Evolutionary conservation across 2,888 invertebrate genomes (phyloP), one percentile per base, ranked within the genome.

Genomic region (Rhogogaster chlorosoma): DNA sequence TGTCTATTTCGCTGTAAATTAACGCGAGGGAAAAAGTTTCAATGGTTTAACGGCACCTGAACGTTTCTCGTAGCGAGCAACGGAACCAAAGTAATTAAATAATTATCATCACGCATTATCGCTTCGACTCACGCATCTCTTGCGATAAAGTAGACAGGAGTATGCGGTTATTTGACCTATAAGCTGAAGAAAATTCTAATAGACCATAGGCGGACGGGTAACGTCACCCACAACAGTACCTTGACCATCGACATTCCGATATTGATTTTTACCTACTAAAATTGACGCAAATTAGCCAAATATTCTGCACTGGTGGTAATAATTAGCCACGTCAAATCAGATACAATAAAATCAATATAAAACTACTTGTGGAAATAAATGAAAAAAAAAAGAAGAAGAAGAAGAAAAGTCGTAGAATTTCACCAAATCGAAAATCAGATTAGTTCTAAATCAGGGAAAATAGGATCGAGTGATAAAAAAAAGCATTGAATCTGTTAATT

Each of bases 41-140:
- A 22, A 73, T 42, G 53, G 53, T 29, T 77, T 53, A 49, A 45
- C 49, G 77, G 49, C 49, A 53, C 49, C 45, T 77, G 32, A n/a
- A 15, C 49, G 77, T 73, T 42, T 73, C 38, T 77, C 53, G 10
- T 26, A 2, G 26, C 77, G 49, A 77, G 49, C 49, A 73, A 73
- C 73, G 42, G 73, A 73, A 73, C 73, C 73, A 42, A 38, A 22
- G 45, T 77, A 53, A 77, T 77, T 77, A 77, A 77, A 77, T 49
- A 49, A 77, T 77, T 77, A 77, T 77, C 53, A 77, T 49, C 26
- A 77, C 26, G 49, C 77, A 32, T 77, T 77, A 77, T 77, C 77
- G 77, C 53, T 18, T 49, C 49, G 29, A 53, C 77, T 53, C 77
- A 77, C 77, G 77, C 45, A 49, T 77, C 77, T 77, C 7, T 5